phyloP scores from a whole-genome alignment of 2,797 vertebrate genomes.

The Hydrocynus forskahlii region DNA sequence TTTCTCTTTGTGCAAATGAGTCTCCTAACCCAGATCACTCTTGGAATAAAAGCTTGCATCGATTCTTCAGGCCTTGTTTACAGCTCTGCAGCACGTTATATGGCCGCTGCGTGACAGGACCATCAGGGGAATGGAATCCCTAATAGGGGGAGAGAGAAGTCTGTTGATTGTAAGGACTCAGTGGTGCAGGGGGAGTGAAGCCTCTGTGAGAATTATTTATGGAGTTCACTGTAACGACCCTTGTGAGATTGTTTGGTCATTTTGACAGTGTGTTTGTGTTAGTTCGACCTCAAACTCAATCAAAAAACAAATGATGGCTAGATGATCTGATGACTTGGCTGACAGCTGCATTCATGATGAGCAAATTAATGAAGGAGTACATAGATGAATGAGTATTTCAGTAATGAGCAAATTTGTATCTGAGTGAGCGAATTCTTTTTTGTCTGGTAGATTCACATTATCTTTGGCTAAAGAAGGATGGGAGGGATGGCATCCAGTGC shows the following conservation, averaged over 20 bases:
- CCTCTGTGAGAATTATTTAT: slow-evolving; percentile 36
- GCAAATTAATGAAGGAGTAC: not conserved
- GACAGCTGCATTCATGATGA: not conserved
- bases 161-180: slow-evolving; percentile 26
- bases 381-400: not conserved
- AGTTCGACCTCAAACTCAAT: slow-evolving; percentile 7
- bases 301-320: slow-evolving; percentile 5
- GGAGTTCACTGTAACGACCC: slow-evolving; percentile 33
- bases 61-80: slow-evolving; percentile 60
- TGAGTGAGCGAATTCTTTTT: slow-evolving; percentile 2
- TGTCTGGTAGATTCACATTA: slow-evolving; percentile 1
- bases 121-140: slow-evolving; percentile 77
- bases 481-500: slow-evolving; percentile 15
- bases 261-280: not conserved
- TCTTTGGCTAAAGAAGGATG: slow-evolving; percentile 16
- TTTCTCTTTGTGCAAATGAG: slow-evolving; percentile 53
- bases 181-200: slow-evolving; percentile 9
- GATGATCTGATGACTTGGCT: not conserved
- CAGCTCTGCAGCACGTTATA: slow-evolving; percentile 59
- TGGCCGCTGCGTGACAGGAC: slow-evolving; percentile 67
- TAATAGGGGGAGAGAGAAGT: slow-evolving; percentile 70
- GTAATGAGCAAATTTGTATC: slow-evolving; percentile 3
- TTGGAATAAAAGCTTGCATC: slow-evolving; percentile 66
- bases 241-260: slow-evolving; percentile 17
- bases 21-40: slow-evolving; percentile 63